Conservation (phyloP, 2,797 vertebrate species). For the Phoebastria nigripes region DNA sequence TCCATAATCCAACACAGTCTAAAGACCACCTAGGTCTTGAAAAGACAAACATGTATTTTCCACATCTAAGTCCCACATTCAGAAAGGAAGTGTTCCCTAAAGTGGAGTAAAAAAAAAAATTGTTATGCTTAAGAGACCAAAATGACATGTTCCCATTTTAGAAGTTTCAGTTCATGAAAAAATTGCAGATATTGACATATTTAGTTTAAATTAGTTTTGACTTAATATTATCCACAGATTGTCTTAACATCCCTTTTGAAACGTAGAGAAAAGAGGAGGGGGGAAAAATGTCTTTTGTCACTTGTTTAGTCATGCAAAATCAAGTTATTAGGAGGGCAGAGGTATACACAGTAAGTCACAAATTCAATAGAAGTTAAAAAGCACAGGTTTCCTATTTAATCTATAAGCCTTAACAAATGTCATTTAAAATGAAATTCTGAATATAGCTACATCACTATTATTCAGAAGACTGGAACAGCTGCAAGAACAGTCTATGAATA, state of each 20-base stretch:
- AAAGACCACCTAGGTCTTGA: constrained; percentile 40
- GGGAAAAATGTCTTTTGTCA: background rate
- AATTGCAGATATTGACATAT: background rate
- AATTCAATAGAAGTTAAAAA: background rate
- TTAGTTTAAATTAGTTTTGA: background rate
- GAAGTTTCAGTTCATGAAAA: background rate
- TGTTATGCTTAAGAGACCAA: background rate
- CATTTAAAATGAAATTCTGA: background rate
- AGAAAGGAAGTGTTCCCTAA: background rate
- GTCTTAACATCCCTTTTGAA: background rate
- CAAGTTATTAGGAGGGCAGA: background rate
- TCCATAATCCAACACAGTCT: background rate
- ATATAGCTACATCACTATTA: background rate
- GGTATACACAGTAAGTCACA: background rate
- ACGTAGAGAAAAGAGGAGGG: background rate
- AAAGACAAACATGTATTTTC: background rate
- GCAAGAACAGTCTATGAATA: background rate
- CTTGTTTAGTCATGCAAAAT: background rate
- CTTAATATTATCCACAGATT: background rate
- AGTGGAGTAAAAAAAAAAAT: background rate
- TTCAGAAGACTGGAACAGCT: background rate
- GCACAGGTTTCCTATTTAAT: background rate
- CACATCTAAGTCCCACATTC: background rate
- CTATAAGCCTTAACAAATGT: background rate
- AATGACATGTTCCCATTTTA: background rate